These are phyloP conservation scores for Saccostrea glomerata DNA, from an alignment of 1,140 invertebrate genomes.

Conservation along the genomic window DNA sequence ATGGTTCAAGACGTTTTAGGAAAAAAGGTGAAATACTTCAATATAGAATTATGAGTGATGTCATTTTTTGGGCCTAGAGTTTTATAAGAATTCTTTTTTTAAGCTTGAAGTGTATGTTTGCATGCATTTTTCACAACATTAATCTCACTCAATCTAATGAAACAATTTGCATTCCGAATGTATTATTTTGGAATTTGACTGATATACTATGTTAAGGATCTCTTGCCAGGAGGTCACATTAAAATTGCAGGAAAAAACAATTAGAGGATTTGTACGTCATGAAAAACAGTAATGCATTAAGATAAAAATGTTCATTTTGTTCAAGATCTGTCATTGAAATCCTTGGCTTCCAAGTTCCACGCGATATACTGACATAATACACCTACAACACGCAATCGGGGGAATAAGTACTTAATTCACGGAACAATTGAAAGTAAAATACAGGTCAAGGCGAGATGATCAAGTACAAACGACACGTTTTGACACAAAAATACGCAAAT, in stretches of 20 bases:
- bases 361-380: not conserved
- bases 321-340: not conserved
- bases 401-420: too few species aligned
- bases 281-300: not conserved
- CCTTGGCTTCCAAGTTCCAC: not conserved
- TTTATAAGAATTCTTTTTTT: too few species aligned
- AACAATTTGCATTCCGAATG: not conserved
- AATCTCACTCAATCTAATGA: not conserved
- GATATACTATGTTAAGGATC: not conserved
- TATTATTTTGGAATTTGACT: not conserved
- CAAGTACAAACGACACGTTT: too few species aligned
- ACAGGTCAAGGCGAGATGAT: too few species aligned
- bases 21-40: too few species aligned
- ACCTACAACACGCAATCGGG: not conserved
- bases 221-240: not conserved
- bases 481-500: too few species aligned
- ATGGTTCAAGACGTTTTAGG: too few species aligned
- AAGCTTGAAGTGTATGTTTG: too few species aligned
- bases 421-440: too few species aligned
- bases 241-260: not conserved
- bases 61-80: too few species aligned
- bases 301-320: not conserved
- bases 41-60: too few species aligned
- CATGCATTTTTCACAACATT: too few species aligned
- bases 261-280: slow-evolving; percentile 21